Base-by-base conservation (phyloP, 2,888 invertebrate genomes). In the Pseudococcus longispinus region DNA sequence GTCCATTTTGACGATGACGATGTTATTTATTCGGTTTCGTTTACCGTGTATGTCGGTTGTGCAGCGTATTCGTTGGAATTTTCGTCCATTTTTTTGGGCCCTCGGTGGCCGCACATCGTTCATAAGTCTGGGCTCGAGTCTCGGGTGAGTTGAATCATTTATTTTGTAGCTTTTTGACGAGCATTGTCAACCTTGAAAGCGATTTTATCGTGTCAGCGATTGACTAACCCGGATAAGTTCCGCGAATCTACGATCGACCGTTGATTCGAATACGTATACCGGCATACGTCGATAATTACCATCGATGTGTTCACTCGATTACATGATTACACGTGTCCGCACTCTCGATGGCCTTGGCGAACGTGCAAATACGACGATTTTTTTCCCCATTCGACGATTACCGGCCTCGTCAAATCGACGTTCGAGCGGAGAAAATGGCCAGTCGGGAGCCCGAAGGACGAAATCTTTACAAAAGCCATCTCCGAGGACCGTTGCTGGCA, bases 1-100 rank as follows among this genome's bases (percentile, higher is more conserved):
- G 77, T 37, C 77, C 77, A 29, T 60, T 60, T 60, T 60, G 60
- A 60, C 15, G 60, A 60, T 11, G 60, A 60, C 23, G 23, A 20
- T 29, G 42, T 37, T 42, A 37, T 20, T 80, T 80, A 80, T 80
- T 37, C 32, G 77, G 42, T 80, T 8, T 74, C 32, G 32, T 77
- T 26, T 26, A 26, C 65, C 18, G 32, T 77, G 3, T 80, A 11
- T 42, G 77, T 80, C 77, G 77, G 77, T 80, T 80, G 77, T 80
- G 77, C 77, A 60, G n/a, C n/a, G 51, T n/a, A n/a, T 15, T 60
- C 3, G 51, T 51, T 51, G n/a, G 8, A 51, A 51, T 51, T 51
- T n/a, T 51, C n/a, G 1, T n/a, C 60, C 20, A 60, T 8, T 23
- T 29, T 26, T 37, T 37, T 37, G 37, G 37, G 4, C 18, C 74